Evolutionary conservation across 2,888 invertebrate genomes (phyloP).

Genomic region (Phengaris arion): DNA sequence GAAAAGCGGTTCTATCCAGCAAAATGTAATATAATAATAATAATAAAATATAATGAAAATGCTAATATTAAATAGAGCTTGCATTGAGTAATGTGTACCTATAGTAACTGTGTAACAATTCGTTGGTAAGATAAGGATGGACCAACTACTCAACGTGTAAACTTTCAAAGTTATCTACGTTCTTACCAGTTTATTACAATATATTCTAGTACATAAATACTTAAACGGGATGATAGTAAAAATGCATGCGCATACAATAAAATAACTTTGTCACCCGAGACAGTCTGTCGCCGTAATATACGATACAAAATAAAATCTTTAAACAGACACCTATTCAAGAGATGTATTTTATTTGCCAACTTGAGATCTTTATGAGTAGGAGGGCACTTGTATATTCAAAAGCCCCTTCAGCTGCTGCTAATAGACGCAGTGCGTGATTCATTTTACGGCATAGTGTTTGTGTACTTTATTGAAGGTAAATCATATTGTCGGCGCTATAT

Average conservation of each 20-base stretch:
- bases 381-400: not conserved
- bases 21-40: too few relatives aligned
- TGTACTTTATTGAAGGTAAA: not conserved
- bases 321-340: slow-evolving; percentile 17
- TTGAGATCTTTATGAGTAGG: slow-evolving; percentile 29
- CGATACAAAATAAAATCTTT: not conserved
- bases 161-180: not conserved
- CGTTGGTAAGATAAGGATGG: too few relatives aligned
- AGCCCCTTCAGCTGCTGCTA: slow-evolving; percentile 2
- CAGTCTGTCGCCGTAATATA: not conserved
- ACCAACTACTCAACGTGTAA: not conserved
- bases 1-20: too few relatives aligned
- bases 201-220: not conserved
- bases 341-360: slow-evolving; percentile 25
- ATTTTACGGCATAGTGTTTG: not conserved
- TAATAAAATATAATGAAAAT: too few relatives aligned
- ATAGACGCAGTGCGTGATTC: not conserved
- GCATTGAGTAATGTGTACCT: too few relatives aligned
- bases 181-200: not conserved
- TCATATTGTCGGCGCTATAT: not conserved
- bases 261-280: slow-evolving; percentile 18
- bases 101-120: too few relatives aligned
- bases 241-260: not conserved
- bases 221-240: not conserved
- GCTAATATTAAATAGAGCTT: too few relatives aligned